Evolutionary conservation across 2,888 invertebrate genomes (phyloP).

Genomic region (Orthosia gracilis): DNA sequence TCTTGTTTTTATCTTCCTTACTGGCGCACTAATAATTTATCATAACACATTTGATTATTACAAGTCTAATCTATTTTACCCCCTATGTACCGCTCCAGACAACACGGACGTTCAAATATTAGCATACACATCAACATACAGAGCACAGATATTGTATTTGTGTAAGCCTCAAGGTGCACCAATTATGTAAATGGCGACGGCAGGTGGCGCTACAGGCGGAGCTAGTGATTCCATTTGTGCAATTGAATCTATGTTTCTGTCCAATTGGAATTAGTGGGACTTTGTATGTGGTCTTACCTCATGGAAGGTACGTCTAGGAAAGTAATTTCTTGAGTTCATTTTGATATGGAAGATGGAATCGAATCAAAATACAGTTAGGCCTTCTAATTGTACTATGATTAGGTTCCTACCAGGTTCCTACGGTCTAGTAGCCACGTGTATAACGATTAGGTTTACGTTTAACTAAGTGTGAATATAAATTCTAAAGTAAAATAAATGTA

Average conservation of each 20-base stretch:
- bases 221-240: constrained; percentile 63
- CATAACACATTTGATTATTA: neutral
- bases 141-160: constrained; percentile 35
- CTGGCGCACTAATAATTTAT: neutral
- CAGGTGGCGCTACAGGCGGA: constrained; percentile 47
- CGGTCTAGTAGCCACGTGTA: neutral
- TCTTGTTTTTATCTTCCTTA: neutral
- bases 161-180: constrained; percentile 57
- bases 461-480: no score
- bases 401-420: no score
- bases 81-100: neutral
- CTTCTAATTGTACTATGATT: no score
- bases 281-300: constrained; percentile 29
- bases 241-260: constrained; percentile 55
- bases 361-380: neutral
- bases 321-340: constrained; percentile 3
- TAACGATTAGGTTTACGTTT: neutral
- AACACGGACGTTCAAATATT: constrained; percentile 38
- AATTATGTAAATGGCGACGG: constrained; percentile 63
- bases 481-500: no score
- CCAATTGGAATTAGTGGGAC: constrained; percentile 40
- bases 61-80: neutral
- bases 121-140: constrained; percentile 10
- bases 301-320: neutral
- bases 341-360: constrained; percentile 1